These are phyloP conservation scores for Panagrolaimus sp. DNA, from an alignment of 1,140 invertebrate species.

Conservation along the genomic window DNA sequence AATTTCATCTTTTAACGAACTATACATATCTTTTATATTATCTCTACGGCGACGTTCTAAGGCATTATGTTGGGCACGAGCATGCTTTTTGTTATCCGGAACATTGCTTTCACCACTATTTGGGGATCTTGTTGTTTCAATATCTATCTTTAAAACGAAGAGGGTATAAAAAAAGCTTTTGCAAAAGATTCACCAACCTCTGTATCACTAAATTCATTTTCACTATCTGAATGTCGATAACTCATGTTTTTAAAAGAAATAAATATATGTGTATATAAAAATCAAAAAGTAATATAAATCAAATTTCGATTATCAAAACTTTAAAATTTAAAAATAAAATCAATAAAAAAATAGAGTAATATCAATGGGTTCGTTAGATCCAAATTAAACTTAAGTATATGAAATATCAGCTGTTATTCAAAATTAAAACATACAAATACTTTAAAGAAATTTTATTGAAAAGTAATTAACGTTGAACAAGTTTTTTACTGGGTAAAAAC, in stretches of 20 bases:
- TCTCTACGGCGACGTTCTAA: slow-evolving; percentile 37
- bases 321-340: neutral
- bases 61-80: slow-evolving; percentile 43
- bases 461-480: too few relatives aligned
- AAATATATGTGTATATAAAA: neutral
- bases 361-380: too few relatives aligned
- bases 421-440: too few relatives aligned
- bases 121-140: neutral
- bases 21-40: slow-evolving; percentile 45
- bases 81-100: slow-evolving; percentile 24
- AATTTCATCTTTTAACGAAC: slow-evolving; percentile 28
- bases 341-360: too few relatives aligned
- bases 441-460: too few relatives aligned
- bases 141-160: neutral
- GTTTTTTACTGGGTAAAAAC: too few relatives aligned
- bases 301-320: too few relatives aligned
- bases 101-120: neutral
- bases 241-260: neutral
- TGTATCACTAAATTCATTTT: slow-evolving; percentile 19
- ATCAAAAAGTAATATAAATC: neutral
- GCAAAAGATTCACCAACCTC: too few relatives aligned
- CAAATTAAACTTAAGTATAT: too few relatives aligned
- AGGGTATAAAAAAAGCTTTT: neutral
- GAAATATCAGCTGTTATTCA: too few relatives aligned
- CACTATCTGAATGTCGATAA: slow-evolving; percentile 15